Percentiles rank a stretch among this genome's conserved stretches.
phyloP scores from a whole-genome alignment of 2,797 vertebrate genomes.

The Lacerta agilis region DNA sequence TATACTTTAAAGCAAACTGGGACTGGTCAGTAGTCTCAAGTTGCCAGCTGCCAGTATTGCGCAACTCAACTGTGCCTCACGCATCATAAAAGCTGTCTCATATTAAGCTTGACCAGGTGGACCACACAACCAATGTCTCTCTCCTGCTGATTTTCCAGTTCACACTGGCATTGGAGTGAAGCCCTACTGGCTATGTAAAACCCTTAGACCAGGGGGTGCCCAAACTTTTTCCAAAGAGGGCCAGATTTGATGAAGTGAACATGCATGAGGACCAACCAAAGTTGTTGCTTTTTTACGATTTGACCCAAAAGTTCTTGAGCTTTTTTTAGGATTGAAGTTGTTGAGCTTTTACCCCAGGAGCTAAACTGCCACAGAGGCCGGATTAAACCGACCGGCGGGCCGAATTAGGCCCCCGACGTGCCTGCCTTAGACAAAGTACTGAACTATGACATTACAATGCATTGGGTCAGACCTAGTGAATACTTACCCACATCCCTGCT shows the following conservation, averaged over 20 bases:
- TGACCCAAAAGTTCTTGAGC: no score
- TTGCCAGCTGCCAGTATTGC: not conserved
- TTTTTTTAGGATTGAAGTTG: no score
- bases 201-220: no score
- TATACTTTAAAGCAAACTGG: not conserved
- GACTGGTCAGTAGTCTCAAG: not conserved
- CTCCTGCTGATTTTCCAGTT: not conserved
- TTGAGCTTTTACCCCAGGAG: no score
- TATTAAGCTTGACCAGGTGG: not conserved
- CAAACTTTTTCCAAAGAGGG: no score
- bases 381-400: no score
- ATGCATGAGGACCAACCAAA: no score
- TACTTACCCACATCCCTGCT: slow-evolving; percentile 96
- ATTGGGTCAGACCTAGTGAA: not conserved
- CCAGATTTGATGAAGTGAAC: no score
- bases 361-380: no score
- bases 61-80: not conserved
- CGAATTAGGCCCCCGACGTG: no score
- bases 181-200: not conserved
- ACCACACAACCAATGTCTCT: not conserved
- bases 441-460: not conserved
- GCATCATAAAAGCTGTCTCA: slow-evolving; percentile 1
- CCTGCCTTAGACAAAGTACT: not conserved
- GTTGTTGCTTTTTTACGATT: no score
- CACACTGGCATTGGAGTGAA: not conserved